Evolutionary conservation across 2,113 vertebrate species (phyloP).

Genomic region (Onychostruthus taczanowskii): DNA sequence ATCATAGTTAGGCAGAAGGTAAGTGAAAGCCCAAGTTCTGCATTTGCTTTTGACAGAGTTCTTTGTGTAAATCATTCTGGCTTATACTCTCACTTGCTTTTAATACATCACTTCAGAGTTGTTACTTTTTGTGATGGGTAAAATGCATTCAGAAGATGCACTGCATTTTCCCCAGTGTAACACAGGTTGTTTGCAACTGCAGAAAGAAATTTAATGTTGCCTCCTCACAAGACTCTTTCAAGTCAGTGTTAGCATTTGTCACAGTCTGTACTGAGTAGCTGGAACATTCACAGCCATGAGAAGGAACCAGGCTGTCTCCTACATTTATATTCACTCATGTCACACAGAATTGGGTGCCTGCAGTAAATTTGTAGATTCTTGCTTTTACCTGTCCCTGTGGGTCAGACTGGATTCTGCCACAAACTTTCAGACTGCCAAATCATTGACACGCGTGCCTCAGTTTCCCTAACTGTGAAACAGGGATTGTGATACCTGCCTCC

Average conservation of each 20-base stretch:
- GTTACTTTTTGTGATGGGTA: not conserved
- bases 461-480: not conserved
- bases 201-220: not conserved
- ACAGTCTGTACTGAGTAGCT: not conserved
- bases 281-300: not conserved
- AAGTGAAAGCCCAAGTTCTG: not conserved
- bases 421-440: not conserved
- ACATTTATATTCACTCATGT: not conserved
- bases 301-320: not conserved
- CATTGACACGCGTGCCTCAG: not conserved
- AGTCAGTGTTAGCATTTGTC: not conserved
- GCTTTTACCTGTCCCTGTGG: not conserved
- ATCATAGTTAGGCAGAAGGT: not conserved
- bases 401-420: not conserved
- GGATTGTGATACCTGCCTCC: not conserved
- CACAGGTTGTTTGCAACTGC: not conserved
- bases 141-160: not conserved
- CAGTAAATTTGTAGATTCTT: not conserved
- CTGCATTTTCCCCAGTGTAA: not conserved
- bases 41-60: not conserved
- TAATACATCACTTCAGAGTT: not conserved
- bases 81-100: not conserved
- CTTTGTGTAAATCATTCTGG: not conserved
- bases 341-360: not conserved
- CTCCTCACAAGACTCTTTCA: not conserved